Conservation (phyloP, 2,888 invertebrate genomes). For the Barypeithes pellucidus region DNA sequence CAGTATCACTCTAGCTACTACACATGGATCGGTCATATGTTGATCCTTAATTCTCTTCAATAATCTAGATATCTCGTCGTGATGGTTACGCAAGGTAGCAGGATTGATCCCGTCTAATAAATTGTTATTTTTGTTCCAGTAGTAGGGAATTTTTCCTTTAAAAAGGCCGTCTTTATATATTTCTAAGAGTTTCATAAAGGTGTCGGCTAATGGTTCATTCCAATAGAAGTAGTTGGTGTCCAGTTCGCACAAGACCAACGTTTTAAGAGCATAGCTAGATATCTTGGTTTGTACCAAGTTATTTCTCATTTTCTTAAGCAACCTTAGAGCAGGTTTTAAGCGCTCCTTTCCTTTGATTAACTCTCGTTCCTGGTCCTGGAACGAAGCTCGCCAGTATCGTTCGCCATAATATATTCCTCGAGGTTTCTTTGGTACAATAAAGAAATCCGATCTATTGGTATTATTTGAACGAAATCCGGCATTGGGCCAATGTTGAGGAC, state of each 20-base stretch:
- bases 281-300: conserved; percentile 25
- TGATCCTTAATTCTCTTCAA: conserved; percentile 6
- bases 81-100: conserved; percentile 43
- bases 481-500: conserved; percentile 32
- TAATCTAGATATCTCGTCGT: conserved; percentile 22
- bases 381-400: conserved; percentile 44
- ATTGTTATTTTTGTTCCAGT: conserved; percentile 72
- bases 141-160: conserved; percentile 68
- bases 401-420: background rate
- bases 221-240: conserved; percentile 23
- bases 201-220: conserved; percentile 12
- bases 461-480: conserved; percentile 12
- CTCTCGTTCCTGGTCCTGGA: conserved; percentile 45
- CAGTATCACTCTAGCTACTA: conserved; percentile 32
- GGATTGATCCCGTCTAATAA: conserved; percentile 65
- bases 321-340: conserved; percentile 39
- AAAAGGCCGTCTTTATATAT: conserved; percentile 67
- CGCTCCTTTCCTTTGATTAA: conserved; percentile 30
- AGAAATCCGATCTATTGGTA: conserved; percentile 17
- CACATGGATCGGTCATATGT: conserved; percentile 5
- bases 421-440: conserved; percentile 42
- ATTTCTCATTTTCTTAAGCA: conserved; percentile 45
- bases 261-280: conserved; percentile 44
- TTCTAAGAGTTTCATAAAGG: conserved; percentile 70
- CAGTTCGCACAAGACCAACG: conserved; percentile 28